Base-by-base conservation (phyloP, 2,797 vertebrate genomes). In the Columba guinea region DNA sequence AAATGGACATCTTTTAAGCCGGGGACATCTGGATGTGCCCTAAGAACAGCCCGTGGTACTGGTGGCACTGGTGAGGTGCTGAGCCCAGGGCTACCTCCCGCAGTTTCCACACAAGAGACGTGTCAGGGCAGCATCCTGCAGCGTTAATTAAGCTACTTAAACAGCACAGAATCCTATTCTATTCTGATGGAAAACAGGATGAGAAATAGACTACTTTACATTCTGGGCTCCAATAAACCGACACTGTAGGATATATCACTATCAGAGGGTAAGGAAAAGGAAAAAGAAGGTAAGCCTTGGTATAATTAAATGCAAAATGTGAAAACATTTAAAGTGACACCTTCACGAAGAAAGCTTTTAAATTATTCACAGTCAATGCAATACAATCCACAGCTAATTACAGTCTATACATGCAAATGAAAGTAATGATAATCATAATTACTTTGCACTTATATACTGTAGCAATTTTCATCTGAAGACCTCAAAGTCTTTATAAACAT, bases 351-450 rank as follows among this genome's bases (percentile, higher is more conserved):
- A 79, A 17, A 93, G 80, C 64, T 77, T 88, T 94, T 95, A 95
- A 95, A 92, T 96, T 96, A 96, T 95, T 95, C 95, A 92, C 62
- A 87, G 89, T 95, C 93, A 80, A 64, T 88, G 89, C 92, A 94
- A 95, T 77, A 97, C 87, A 96, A 91, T 95, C 94, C 91, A 63
- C 93, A 77, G 91, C 94, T 97, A 97, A 97, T 97, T 97, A 96
- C 89, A 95, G 86, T 78, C 93, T 95, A 91, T 94, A 95, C 78
- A 94, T 95, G 92, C 86, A 94, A 95, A 95, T 96, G 87, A 94
- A 94, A 93, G 87, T 90, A 94, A 94, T 4, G 69, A 94, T 86
- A 94, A 97, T 96, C 96, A 94, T 96, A 96, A 97, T 97, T 95
- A 94, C 91, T 95, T 94, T 94, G 93, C 87, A 93, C 76, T 96